Conservation (phyloP, 2,888 invertebrate genomes). For the Zygothrica quintamaculata region DNA sequence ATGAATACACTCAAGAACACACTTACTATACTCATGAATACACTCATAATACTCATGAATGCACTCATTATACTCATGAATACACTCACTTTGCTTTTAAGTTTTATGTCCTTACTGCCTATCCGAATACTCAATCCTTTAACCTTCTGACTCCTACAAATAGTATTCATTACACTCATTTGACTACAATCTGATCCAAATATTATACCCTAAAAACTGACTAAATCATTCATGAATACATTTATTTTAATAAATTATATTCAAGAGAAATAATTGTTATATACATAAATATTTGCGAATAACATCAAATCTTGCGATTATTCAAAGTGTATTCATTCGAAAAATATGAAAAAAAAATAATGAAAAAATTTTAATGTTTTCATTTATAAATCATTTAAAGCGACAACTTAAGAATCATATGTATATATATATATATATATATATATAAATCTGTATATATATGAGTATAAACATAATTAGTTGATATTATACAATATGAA, state of each 20-base stretch:
- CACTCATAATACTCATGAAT: slow-evolving; percentile 16
- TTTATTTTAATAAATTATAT: slow-evolving; percentile 8
- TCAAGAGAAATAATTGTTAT: neutral
- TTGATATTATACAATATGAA: slow-evolving; percentile 19
- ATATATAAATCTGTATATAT: no score
- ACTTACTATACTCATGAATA: neutral
- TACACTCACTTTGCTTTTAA: neutral
- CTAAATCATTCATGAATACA: slow-evolving; percentile 16
- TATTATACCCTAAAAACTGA: no score
- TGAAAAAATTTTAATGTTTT: slow-evolving; percentile 19
- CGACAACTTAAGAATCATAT: slow-evolving; percentile 29
- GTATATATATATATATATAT: slow-evolving; percentile 15
- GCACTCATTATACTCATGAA: slow-evolving; percentile 10
- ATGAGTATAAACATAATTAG: no score
- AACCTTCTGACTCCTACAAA: no score
- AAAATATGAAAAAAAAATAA: no score
- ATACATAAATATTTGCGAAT: neutral
- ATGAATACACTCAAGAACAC: no score
- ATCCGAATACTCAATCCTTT: no score
- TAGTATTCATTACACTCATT: no score
- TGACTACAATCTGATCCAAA: no score
- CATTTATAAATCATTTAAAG: slow-evolving; percentile 29
- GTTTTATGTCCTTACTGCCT: no score
- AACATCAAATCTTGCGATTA: neutral
- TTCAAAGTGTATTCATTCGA: neutral